Base-by-base conservation (phyloP, 2,113 vertebrate species). In the Spea multiplicata region DNA sequence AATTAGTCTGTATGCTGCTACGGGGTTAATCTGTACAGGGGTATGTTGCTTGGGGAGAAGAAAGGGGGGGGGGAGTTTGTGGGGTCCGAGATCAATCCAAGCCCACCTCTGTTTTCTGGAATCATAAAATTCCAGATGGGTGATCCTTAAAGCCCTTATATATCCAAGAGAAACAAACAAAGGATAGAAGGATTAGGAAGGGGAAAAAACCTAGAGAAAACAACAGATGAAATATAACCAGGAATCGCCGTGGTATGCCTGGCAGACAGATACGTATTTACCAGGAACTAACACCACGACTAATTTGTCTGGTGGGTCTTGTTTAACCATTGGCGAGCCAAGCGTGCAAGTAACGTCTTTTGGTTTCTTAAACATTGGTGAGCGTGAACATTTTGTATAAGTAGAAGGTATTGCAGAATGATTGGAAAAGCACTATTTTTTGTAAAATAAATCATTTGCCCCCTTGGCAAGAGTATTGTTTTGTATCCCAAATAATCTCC, bases 121-220 rank as follows among this genome's bases (percentile, higher is more conserved):
- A 73, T 80, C 77, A 80, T 80, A 80, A 80, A 80, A 80, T 80
- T 80, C 77, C 77, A 80, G 77, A 80, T 80, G 77, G 77, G 77
- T 80, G 71, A 80, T 80, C 77, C 71, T 73, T 80, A 73, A 80
- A 73, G 71, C 77, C 77, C 77, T 80, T 80, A 30, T 80, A 73
- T 80, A 73, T 80, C 77, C 77, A 80, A 80, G 16, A 73, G 77
- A 80, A 80, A 80, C 77, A 80, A 80, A 80, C 77, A 80, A 67
- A 79, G 65, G 70, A 73, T 73, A 44, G 77, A 73, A 73, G 77
- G 71, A 73, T 80, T 80, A 80, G 62, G 61, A 14, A 30, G 30
- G 30, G 7, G 17, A 59, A 80, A 67, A 55, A 73, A 66, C 77
- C 71, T 70, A 80, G 70, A 80, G 44, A 62, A 73, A 67, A 55